Evolutionary conservation across 2,888 invertebrate species (phyloP), one percentile per base, ranked within the genome.

Genomic region (Ischnus inquisitorius): DNA sequence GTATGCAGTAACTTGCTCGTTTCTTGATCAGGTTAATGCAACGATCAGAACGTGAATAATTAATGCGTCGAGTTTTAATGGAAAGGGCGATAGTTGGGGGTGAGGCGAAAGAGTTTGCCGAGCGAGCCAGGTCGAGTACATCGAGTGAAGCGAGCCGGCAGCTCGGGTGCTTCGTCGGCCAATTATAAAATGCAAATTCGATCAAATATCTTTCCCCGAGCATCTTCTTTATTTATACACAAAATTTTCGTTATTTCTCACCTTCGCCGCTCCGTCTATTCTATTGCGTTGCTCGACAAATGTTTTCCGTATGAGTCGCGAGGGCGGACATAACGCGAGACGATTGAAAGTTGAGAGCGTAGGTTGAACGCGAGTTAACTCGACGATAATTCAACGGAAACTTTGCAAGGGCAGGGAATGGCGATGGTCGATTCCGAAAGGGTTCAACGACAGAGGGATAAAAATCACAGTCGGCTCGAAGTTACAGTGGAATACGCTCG

Each of bases 151-250:
- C 57, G 64, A 51, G 68, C 25, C 51, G 22, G 51, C 43, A 46
- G 68, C 57, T 12, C 76, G 64, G 83, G 43, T 74, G 48, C 81
- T 80, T 74, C 77, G 60, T 76, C 0, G 75, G 77, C 74, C 86
- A 83, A 84, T 83, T 84, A 82, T 79, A 84, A 82, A 82, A 84
- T 84, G 81, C 82, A 79, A 84, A 84, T 82, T 54, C 69, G 39
- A 57, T 69, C 60, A 68, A 84, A 84, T 80, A 80, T 72, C 28
- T 74, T 77, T 54, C 34, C 60, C 51, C 14, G 0, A 51, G 14
- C 14, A 60, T 48, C 46, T 68, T 41, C 34, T 19, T 48, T 64
- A 16, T 48, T 25, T 62, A 60, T 62, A 39, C n/a, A 34, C 34
- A 34, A 34, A 10, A 54, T 54, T 19, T 10, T 48, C 22, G n/a